Base-by-base conservation (phyloP, 2,113 vertebrate species). In the Pelecanus crispus region DNA sequence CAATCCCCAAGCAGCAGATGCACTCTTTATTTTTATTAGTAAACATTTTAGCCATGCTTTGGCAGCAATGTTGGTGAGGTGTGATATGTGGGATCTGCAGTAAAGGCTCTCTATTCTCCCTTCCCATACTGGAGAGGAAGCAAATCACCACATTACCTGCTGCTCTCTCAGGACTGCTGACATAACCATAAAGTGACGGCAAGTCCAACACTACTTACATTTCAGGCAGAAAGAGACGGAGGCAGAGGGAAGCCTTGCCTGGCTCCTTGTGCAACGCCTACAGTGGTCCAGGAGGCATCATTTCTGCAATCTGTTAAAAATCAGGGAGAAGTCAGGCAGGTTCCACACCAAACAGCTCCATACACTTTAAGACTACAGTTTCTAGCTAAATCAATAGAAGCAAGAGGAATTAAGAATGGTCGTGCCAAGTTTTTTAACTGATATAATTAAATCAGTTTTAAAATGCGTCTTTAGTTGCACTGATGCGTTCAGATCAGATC, bases 381-480 rank as follows among this genome's bases (percentile, higher is more conserved):
- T 95, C 83, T 62, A 83, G 70, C 84, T 91, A 88, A 92, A 94
- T 89, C 95, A 94, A 89, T 80, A 92, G 62, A 92, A 91, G 73
- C 14, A 90, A 80, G 67, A 92, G 73, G 71, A 94, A 94, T 92
- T 91, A 81, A 52, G 44, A 92, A 20, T 0, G 1, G 72, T 74
- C 47, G 45, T 94, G 91, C 62, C 94, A 95, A 75, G 44, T 25
- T 94, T 93, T 96, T 94, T 55, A 91, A 66, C 66, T 47, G 81
- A 90, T 94, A 62, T 95, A 92, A 97, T 96, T 96, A 95, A 96
- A 95, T 91, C 91, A 73, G 78, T 95, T 97, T 97, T 79, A 77
- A 95, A 92, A 95, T 91, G 74, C 66, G 52, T 94, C 91, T 96
- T 96, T 94, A 96, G 86, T 96, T 95, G 68, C 88, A 85, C 68